Percentiles rank a stretch among this genome's conserved stretches.
phyloP scores from a whole-genome alignment of 1,140 invertebrate genomes.

The Globodera rostochiensis region DNA sequence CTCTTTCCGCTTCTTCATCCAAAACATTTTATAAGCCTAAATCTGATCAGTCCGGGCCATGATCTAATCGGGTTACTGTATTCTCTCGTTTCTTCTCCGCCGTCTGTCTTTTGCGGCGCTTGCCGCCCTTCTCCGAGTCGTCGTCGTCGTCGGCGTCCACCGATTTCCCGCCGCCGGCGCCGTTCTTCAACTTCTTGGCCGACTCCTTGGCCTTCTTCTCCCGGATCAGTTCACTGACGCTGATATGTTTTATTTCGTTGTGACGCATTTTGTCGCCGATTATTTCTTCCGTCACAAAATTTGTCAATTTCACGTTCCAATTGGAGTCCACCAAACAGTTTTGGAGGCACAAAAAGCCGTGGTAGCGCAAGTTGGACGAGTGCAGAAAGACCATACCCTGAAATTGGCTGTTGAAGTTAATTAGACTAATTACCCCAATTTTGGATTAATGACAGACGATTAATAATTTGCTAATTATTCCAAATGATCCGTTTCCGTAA shows the following conservation, averaged over 20 bases:
- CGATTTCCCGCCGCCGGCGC: neutral
- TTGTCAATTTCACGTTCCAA: constrained; percentile 65
- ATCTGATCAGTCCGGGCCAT: constrained; percentile 3
- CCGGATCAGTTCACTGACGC: constrained; percentile 27
- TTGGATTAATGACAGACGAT: too few species aligned
- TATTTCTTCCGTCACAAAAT: constrained; percentile 61
- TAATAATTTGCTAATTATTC: too few species aligned
- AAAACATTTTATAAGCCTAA: constrained; percentile 16
- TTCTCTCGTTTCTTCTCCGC: constrained; percentile 1
- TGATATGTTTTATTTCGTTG: constrained; percentile 55
- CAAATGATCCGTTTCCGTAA: neutral
- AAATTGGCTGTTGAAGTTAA: constrained; percentile 6
- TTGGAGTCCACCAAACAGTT: constrained; percentile 65
- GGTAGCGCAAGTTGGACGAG: constrained; percentile 54
- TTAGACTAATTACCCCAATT: too few species aligned
- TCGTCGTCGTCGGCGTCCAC: neutral
- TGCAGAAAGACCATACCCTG: constrained; percentile 61
- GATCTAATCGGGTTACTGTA: neutral
- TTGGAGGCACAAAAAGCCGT: constrained; percentile 63
- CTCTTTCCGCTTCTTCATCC: neutral
- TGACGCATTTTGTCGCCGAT: constrained; percentile 61
- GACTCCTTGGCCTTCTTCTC: constrained; percentile 31
- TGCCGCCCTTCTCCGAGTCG: neutral
- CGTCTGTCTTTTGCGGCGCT: neutral
- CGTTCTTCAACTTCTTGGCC: constrained; percentile 11